These are phyloP conservation scores for Venturia canescens DNA, from an alignment of 1,140 invertebrate species.

Conservation along the genomic window DNA sequence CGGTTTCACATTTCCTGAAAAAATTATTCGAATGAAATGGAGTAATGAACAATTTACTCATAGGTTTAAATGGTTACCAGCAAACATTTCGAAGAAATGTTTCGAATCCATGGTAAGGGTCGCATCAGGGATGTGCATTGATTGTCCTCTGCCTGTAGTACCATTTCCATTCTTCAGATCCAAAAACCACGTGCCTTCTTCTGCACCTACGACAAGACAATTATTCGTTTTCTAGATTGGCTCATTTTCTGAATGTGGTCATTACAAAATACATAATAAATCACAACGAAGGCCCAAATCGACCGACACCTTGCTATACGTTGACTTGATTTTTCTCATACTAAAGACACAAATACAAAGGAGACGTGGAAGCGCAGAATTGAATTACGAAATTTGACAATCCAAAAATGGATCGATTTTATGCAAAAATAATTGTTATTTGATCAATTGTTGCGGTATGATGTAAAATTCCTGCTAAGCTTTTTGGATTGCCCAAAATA, in stretches of 20 bases:
- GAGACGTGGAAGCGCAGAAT: no score
- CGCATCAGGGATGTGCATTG: slow-evolving; percentile 85
- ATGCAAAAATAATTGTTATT: no score
- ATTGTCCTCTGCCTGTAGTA: slow-evolving; percentile 86
- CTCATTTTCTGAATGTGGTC: slow-evolving; percentile 7
- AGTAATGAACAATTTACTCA: not conserved
- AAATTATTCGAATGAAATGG: not conserved
- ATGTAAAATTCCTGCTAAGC: no score
- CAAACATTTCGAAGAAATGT: slow-evolving; percentile 88
- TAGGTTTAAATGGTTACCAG: slow-evolving; percentile 77
- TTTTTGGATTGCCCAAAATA: no score
- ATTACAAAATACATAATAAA: no score
- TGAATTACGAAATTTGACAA: no score
- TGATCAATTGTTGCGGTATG: no score
- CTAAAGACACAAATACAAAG: no score
- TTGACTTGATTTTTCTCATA: no score
- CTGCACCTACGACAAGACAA: slow-evolving; percentile 78
- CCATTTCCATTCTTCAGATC: slow-evolving; percentile 94
- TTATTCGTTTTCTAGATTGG: slow-evolving; percentile 6
- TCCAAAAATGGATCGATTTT: no score
- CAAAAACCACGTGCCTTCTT: slow-evolving; percentile 90
- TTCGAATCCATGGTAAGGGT: slow-evolving; percentile 90
- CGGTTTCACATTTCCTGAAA: slow-evolving; percentile 89
- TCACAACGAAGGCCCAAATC: no score
- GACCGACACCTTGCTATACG: no score